Evolutionary conservation across 1,140 invertebrate species (phyloP).

Genomic region (Zophobas morio): DNA sequence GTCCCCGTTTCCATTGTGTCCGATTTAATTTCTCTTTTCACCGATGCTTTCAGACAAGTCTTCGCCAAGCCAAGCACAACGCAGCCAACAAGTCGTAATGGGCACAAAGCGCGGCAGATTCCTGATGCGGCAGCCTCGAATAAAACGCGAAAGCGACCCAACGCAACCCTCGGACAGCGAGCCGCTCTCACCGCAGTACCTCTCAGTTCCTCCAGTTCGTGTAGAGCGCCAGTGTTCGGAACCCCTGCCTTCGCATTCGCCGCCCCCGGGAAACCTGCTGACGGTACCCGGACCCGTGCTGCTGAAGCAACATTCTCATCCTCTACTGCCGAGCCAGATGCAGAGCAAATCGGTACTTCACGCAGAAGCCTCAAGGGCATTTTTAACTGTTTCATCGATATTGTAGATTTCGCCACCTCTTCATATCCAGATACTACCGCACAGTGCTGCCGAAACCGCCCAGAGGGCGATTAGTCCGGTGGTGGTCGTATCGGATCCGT

Average conservation of each 20-base stretch:
- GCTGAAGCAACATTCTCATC: conserved; percentile 79
- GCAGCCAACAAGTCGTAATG: conserved; percentile 62
- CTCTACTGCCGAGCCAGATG: conserved; percentile 73
- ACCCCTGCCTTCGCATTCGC: conserved; percentile 69
- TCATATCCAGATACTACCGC: conserved; percentile 53
- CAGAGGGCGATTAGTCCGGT: conserved; percentile 64
- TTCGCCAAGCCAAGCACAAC: conserved; percentile 56
- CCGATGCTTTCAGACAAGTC: conserved; percentile 54
- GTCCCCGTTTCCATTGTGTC: too few relatives aligned
- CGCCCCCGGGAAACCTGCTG: conserved; percentile 71
- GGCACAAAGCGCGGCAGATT: conserved; percentile 74
- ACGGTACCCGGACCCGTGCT: conserved; percentile 74
- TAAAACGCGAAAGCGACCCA: conserved; percentile 75
- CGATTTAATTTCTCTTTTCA: background rate
- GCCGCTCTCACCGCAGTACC: conserved; percentile 67
- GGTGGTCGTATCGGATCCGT: conserved; percentile 63
- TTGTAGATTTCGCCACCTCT: conserved; percentile 56
- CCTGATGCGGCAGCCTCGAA: conserved; percentile 76
- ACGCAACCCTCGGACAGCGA: conserved; percentile 71
- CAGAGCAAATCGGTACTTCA: conserved; percentile 58
- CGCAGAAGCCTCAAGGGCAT: conserved; percentile 12
- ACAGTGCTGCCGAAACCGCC: conserved; percentile 47
- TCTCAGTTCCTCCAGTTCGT: conserved; percentile 67
- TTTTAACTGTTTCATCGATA: conserved; percentile 4
- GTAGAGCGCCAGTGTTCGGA: conserved; percentile 75